Evolutionary conservation across 2,888 invertebrate genomes (phyloP), one percentile per base, ranked within the genome.

Genomic region (Apamea monoglypha): DNA sequence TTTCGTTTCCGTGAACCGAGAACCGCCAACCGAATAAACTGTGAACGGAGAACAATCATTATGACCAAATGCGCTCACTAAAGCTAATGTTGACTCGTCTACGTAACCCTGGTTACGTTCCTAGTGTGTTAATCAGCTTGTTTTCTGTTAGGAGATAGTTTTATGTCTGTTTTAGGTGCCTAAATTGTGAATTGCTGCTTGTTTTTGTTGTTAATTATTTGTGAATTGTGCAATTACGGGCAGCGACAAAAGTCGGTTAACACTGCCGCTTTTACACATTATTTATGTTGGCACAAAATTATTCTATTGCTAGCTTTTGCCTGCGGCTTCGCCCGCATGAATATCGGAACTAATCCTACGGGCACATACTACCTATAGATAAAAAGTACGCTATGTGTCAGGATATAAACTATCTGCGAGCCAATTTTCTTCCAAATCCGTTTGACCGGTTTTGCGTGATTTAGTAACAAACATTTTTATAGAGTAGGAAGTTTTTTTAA

Each of bases 21-120:
- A 76, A 71, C 87, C 75, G 6, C 67, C 8, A 44, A 25, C 73
- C 47, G 68, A 87, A 87, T 83, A 80, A 83, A 80, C 79, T 64
- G 61, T 47, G 71, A 61, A 50, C 40, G 36, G 44, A 29, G 63
- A 79, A 76, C 83, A 83, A 83, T 83, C 61, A 68, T 74, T 76
- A 68, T 59, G 79, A 32, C 63, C 66, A 74, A 83, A 83, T 74
- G 83, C 53, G 63, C 86, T 40, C 59, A n/a, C 56, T 75, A 74
- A 69, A 70, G 47, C 63, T 74, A 83, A 86, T 83, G 75, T 86
- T 83, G 78, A 69, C 72, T 75, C 18, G 79, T 71, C 76, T 68
- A 74, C 70, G 53, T 86, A 76, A 79, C 74, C 63, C 40, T 44
- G 59, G 85, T 74, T 64, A 61, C 64, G 29, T 71, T 72, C 29